Conservation (phyloP, 2,797 vertebrate species). For the Poecilia wingei region DNA sequence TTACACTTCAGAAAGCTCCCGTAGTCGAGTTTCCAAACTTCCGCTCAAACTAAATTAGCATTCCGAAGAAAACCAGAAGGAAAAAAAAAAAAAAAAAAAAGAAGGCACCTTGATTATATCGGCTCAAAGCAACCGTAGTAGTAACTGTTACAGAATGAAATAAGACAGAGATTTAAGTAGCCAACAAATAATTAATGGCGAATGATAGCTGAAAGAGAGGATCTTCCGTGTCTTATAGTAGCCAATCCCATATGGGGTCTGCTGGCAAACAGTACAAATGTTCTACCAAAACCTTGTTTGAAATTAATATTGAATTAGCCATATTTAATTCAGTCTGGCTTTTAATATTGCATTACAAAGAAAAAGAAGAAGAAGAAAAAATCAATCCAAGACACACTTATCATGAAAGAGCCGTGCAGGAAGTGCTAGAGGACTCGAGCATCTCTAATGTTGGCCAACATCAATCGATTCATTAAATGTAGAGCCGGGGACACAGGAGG, state of each 20-base stretch:
- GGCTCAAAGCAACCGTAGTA: slow-evolving; percentile 3
- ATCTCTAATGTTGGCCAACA: slow-evolving; percentile 30
- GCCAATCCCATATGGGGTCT: slow-evolving; percentile 20
- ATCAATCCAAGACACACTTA: slow-evolving; percentile 13
- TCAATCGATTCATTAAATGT: slow-evolving; percentile 16
- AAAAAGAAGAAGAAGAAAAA: neutral
- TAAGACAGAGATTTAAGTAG: slow-evolving; percentile 34
- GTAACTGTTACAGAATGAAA: slow-evolving; percentile 3
- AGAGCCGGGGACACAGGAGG: slow-evolving; percentile 14
- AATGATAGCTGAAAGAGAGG: slow-evolving; percentile 25
- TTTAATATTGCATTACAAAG: slow-evolving; percentile 40
- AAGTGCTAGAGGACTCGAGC: slow-evolving; percentile 1
- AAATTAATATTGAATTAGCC: slow-evolving; percentile 50
- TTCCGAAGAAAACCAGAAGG: slow-evolving; percentile 15
- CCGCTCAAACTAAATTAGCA: slow-evolving; percentile 12
- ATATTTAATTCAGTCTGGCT: slow-evolving; percentile 58
- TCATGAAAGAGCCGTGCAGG: slow-evolving; percentile 1
- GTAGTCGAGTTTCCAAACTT: slow-evolving; percentile 13
- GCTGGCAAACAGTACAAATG: slow-evolving; percentile 42
- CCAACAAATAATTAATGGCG: slow-evolving; percentile 50
- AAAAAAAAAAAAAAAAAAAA: slow-evolving; percentile 14
- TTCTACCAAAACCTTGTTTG: slow-evolving; percentile 37
- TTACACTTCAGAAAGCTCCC: slow-evolving; percentile 20
- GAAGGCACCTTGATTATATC: slow-evolving; percentile 32
- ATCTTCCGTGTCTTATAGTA: slow-evolving; percentile 11